Percentiles rank a stretch among this genome's conserved stretches.
Evolutionary conservation across 2,113 vertebrate genomes (phyloP).

Genomic region (Apteryx owenii): DNA sequence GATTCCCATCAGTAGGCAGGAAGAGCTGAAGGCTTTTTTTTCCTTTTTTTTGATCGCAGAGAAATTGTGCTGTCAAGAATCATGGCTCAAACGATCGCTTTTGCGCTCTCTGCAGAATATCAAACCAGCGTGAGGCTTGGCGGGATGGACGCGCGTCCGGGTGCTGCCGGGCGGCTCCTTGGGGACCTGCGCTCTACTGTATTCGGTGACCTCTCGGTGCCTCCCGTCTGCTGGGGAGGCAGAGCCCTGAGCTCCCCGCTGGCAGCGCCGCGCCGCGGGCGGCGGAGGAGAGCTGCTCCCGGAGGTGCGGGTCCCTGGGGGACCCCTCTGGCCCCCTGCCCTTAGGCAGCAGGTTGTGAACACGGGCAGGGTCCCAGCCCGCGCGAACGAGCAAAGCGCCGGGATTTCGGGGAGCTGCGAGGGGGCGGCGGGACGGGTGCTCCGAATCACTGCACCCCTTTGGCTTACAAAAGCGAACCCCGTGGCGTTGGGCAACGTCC

Average conservation of each 20-base stretch:
- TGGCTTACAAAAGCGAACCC: not conserved
- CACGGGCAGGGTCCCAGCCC: not conserved
- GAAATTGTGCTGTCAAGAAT: not conserved
- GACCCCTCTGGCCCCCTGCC: not conserved
- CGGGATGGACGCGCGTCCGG: too few species aligned
- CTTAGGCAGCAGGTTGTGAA: not conserved
- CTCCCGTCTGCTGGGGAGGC: not conserved
- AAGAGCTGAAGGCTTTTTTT: not conserved
- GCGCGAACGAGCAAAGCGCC: not conserved
- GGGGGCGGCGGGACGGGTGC: too few species aligned
- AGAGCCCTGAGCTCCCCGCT: not conserved
- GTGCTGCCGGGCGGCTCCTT: not conserved
- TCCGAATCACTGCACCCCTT: not conserved
- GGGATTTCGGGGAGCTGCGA: not conserved
- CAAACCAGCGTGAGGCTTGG: not conserved
- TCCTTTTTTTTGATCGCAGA: not conserved
- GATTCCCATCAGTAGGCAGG: not conserved
- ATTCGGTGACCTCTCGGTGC: not conserved
- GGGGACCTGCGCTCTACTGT: not conserved
- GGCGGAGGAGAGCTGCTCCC: not conserved
- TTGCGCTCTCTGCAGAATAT: not conserved
- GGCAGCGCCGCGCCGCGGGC: not conserved
- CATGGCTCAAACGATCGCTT: not conserved
- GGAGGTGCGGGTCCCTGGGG: not conserved
- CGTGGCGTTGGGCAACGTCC: fast-evolving